phyloP scores from a whole-genome alignment of 2,888 invertebrate species.

The Parthenolecanium corni region DNA sequence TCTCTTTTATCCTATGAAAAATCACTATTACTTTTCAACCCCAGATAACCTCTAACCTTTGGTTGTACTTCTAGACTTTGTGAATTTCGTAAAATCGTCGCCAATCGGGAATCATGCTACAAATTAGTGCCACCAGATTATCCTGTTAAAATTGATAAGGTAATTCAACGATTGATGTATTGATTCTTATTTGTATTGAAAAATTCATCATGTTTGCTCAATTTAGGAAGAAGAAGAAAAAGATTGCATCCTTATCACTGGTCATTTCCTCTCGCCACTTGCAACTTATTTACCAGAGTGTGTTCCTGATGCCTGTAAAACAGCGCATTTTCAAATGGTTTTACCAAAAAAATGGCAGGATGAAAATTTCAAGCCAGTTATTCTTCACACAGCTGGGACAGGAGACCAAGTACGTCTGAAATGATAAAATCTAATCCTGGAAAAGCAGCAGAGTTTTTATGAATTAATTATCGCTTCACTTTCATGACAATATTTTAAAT shows the following conservation, averaged over 20 bases:
- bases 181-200: conserved; percentile 2
- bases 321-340: conserved; percentile 72
- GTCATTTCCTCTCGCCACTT: conserved; percentile 77
- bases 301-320: conserved; percentile 68
- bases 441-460: too few species aligned
- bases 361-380: conserved; percentile 62
- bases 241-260: conserved; percentile 67
- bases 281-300: conserved; percentile 71
- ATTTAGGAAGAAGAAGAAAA: conserved; percentile 57
- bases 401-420: conserved; percentile 94
- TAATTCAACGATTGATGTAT: conserved; percentile 39
- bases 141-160: conserved; percentile 77
- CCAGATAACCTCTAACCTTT: neutral
- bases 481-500: too few species aligned
- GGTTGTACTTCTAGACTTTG: conserved; percentile 61
- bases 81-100: conserved; percentile 76
- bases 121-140: conserved; percentile 69
- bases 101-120: conserved; percentile 68
- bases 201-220: neutral
- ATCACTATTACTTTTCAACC: neutral
- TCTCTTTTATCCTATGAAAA: neutral
- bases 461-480: too few species aligned
- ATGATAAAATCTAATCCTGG: too few species aligned
- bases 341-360: conserved; percentile 68
- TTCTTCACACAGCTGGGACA: conserved; percentile 91